phyloP scores from a whole-genome alignment of 64 coral and sea anemone genomes.

The Pachyseris speciosa region DNA sequence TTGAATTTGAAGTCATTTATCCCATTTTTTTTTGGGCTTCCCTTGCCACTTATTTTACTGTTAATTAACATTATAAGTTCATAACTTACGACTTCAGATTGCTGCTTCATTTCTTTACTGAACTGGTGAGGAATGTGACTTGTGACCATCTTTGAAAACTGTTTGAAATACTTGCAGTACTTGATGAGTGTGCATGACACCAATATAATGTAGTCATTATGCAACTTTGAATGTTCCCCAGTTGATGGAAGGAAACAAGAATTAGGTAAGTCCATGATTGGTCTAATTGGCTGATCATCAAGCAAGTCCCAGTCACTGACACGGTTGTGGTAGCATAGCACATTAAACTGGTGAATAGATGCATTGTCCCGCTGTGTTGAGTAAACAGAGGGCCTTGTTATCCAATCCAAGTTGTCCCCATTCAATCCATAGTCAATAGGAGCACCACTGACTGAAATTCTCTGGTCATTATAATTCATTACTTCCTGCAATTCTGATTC shows the following conservation, averaged over 20 bases:
- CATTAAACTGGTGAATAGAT: constrained; percentile 15
- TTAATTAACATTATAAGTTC: too few relatives aligned
- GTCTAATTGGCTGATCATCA: constrained; percentile 13
- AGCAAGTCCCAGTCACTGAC: background rate
- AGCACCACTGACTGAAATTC: background rate
- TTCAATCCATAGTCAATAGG: constrained; percentile 24
- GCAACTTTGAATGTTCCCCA: background rate
- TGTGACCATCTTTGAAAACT: constrained; percentile 3
- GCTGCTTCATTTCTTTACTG: background rate
- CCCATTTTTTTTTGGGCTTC: too few relatives aligned
- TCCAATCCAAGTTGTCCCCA: constrained; percentile 23
- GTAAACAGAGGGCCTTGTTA: background rate
- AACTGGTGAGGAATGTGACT: constrained; percentile 13
- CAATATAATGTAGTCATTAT: background rate
- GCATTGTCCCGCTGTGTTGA: background rate
- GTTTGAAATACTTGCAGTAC: constrained; percentile 5
- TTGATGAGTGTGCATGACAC: background rate
- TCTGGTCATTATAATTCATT: background rate
- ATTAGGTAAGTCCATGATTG: constrained; percentile 6
- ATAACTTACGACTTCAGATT: constrained; percentile 20
- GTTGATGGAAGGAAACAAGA: constrained; percentile 6
- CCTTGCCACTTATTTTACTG: too few relatives aligned
- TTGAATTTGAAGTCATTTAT: too few relatives aligned
- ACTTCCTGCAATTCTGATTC: background rate
- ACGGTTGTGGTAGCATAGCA: background rate